A percentile compares a stretch with the other conserved stretches of the same genome.
phyloP scores from a whole-genome alignment of 2,113 vertebrate species.

The Percina caprodes region DNA sequence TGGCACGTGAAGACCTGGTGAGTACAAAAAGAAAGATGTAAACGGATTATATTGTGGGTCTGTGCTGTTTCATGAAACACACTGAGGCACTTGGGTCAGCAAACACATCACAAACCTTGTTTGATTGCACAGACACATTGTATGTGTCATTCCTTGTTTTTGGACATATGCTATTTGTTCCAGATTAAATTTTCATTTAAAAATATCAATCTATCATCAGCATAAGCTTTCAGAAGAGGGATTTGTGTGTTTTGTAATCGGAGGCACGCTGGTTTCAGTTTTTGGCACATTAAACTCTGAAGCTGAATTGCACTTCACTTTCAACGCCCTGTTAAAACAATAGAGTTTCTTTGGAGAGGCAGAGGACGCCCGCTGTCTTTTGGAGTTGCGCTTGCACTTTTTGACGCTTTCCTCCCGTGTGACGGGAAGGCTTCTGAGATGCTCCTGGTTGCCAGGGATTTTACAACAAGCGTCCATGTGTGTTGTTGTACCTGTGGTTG shows the following conservation, averaged over 20 bases:
- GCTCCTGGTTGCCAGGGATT: constrained; percentile 61
- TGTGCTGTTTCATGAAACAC: constrained; percentile 46
- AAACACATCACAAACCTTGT: constrained; percentile 42
- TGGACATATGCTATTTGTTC: constrained; percentile 68
- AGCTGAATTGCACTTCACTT: constrained; percentile 87
- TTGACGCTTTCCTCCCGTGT: constrained; percentile 56
- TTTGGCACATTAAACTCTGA: constrained; percentile 86
- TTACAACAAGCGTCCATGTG: constrained; percentile 51
- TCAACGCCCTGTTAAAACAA: constrained; percentile 82
- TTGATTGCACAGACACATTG: constrained; percentile 52
- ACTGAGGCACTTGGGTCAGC: constrained; percentile 63
- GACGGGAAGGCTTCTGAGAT: constrained; percentile 37
- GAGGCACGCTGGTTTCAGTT: constrained; percentile 87
- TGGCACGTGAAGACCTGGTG: constrained; percentile 9
- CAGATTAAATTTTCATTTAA: neutral
- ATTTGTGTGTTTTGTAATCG: constrained; percentile 81
- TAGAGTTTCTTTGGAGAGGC: constrained; percentile 77
- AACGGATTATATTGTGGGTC: constrained; percentile 41
- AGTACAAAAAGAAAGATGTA: constrained; percentile 30
- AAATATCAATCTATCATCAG: constrained; percentile 76
- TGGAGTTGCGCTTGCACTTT: constrained; percentile 55
- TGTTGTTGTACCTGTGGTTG: constrained; percentile 25
- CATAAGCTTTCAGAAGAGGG: constrained; percentile 89
- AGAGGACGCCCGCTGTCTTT: constrained; percentile 62
- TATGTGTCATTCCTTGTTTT: neutral